Evolutionary conservation across 2,888 invertebrate genomes (phyloP).

Genomic region (Mimachlamys varia): DNA sequence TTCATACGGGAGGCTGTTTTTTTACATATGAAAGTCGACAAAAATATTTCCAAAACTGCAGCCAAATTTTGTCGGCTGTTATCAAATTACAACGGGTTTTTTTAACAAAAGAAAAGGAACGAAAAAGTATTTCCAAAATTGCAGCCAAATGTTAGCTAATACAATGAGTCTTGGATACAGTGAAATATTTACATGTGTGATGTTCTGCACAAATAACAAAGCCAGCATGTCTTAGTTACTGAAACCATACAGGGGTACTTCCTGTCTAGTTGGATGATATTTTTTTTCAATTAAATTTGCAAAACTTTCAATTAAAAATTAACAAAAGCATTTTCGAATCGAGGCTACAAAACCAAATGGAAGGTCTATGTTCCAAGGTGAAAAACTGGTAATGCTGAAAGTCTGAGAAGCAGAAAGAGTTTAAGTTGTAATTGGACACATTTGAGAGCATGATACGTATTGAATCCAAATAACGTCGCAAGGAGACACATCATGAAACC

Average conservation of each 20-base stretch:
- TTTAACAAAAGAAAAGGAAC: not conserved
- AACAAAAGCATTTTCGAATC: not conserved
- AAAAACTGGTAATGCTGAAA: not conserved
- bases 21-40: not conserved
- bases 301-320: constrained; percentile 4
- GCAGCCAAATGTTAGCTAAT: not conserved
- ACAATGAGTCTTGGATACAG: not conserved
- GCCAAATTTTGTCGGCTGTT: not conserved
- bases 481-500: not conserved
- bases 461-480: not conserved
- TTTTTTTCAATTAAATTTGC: not conserved
- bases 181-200: not conserved
- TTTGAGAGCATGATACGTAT: not conserved
- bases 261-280: not conserved
- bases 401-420: not conserved
- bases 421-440: not conserved
- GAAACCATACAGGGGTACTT: not conserved
- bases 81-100: not conserved
- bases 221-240: not conserved
- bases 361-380: not conserved
- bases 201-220: not conserved
- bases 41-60: constrained; percentile 7
- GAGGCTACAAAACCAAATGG: not conserved
- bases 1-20: not conserved
- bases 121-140: not conserved